phyloP scores from a whole-genome alignment of 2,888 invertebrate species.

The Eristalinus sepulchralis region DNA sequence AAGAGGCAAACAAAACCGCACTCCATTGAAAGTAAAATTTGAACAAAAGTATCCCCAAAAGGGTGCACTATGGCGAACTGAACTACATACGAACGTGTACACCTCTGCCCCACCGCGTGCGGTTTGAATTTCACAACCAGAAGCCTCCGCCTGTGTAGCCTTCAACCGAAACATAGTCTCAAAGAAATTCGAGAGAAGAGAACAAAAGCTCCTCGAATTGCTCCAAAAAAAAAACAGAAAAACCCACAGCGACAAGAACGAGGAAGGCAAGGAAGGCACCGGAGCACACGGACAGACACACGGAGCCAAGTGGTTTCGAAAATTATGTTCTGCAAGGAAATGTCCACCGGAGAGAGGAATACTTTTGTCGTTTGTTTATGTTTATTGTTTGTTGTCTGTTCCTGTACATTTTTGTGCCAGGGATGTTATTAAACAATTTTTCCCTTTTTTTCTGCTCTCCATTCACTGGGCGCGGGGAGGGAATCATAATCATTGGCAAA shows the following conservation, averaged over 20 bases:
- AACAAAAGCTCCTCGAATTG: constrained; percentile 61
- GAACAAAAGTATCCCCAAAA: constrained; percentile 61
- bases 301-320: constrained; percentile 28
- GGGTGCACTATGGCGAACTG: constrained; percentile 69
- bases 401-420: constrained; percentile 29
- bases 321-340: constrained; percentile 69
- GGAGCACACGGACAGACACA: background rate
- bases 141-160: constrained; percentile 37
- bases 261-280: background rate
- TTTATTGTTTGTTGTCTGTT: constrained; percentile 69
- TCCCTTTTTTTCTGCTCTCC: constrained; percentile 4
- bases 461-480: background rate
- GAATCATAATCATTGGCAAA: constrained; percentile 9
- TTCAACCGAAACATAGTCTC: constrained; percentile 48
- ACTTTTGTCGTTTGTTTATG: constrained; percentile 72
- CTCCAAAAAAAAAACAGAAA: constrained; percentile 10
- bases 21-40: constrained; percentile 66
- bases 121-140: constrained; percentile 56
- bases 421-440: constrained; percentile 68
- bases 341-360: constrained; percentile 48
- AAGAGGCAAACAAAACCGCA: background rate
- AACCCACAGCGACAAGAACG: constrained; percentile 5
- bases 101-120: background rate
- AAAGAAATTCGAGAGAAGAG: constrained; percentile 67
- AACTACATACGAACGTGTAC: constrained; percentile 57